Conservation (phyloP, 2,888 invertebrate genomes). For the Chelonus formosanus region DNA sequence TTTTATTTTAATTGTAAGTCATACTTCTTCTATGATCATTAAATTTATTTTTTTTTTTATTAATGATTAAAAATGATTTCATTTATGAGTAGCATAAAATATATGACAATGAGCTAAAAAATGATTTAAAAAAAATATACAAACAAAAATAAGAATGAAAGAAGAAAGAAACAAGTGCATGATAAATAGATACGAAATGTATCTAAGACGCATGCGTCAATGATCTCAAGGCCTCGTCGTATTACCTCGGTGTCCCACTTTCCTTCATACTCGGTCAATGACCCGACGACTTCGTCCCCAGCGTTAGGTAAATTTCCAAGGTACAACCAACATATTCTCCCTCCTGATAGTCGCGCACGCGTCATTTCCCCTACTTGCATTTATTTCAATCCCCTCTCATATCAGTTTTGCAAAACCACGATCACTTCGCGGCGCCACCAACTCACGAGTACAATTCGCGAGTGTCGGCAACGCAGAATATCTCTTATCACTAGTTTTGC, state of each 20-base stretch:
- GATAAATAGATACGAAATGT: conserved; percentile 39
- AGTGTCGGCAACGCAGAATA: conserved; percentile 56
- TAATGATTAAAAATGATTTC: too few species aligned
- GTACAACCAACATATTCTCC: conserved; percentile 45
- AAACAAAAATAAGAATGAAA: conserved; percentile 34
- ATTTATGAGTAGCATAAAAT: too few species aligned
- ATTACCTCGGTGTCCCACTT: conserved; percentile 63
- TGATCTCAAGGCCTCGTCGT: conserved; percentile 62
- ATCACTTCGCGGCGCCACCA: conserved; percentile 58
- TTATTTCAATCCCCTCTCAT: neutral
- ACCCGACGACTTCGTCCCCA: conserved; percentile 48
- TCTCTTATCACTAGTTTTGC: conserved; percentile 37
- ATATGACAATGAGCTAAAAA: neutral
- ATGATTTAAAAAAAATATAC: conserved; percentile 9
- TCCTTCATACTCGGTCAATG: conserved; percentile 63
- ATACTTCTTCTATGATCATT: too few species aligned
- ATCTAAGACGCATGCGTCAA: conserved; percentile 59
- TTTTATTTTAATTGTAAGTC: neutral
- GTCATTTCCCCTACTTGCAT: conserved; percentile 23
- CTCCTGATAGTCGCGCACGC: conserved; percentile 28
- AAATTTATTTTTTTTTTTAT: too few species aligned
- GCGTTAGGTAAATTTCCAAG: conserved; percentile 60
- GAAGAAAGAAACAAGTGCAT: conserved; percentile 33
- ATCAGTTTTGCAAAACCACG: conserved; percentile 31
- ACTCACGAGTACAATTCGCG: conserved; percentile 52